Evolutionary conservation across 2,888 invertebrate genomes (phyloP), one percentile per base, ranked within the genome.

Genomic region (Odontocerum albicorne): DNA sequence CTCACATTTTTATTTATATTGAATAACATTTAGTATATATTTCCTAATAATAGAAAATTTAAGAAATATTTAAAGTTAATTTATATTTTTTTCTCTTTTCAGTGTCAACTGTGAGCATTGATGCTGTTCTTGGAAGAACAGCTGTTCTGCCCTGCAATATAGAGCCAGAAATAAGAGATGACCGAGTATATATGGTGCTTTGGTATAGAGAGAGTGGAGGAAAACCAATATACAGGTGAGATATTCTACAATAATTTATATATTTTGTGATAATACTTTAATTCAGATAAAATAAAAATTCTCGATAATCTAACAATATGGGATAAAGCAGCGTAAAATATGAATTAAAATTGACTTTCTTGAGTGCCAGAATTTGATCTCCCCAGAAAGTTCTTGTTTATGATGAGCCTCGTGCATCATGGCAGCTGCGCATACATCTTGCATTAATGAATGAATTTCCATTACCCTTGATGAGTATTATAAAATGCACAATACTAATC

Each of bases 111-210:
- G 82, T 84, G 53, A 81, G 82, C 62, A 91, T 93, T 63, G 91
- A 89, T 66, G 92, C 92, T 8, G 92, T 93, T 36, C 76, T 92
- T 62, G 91, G 92, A 4, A 83, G 87, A 47, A 90, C 88, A 63
- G 92, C 92, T 55, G 87, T 88, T 46, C 74, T 94, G 66, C 93
- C 93, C 31, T 94, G 93, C 79, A 90, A 93, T 81, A 90, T 93
- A 71, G 89, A 88, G 65, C 91, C 92, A 50, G 84, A 86, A 69
- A 83, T 86, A 52, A 83, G 85, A 65, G 90, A 90, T 66, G 93
- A 93, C 72, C 83, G 90, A 61, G 91, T 93, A 58, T 92, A 92
- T 74, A 92, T 93, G 90, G 92, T 94, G 64, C 82, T 94, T 49
- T 94, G 93, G 93, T 94, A 92, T 73, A 81, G 90, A 62, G 92